Evolutionary conservation across 2,888 invertebrate genomes (phyloP).

Genomic region (Latrodectus elegans): DNA sequence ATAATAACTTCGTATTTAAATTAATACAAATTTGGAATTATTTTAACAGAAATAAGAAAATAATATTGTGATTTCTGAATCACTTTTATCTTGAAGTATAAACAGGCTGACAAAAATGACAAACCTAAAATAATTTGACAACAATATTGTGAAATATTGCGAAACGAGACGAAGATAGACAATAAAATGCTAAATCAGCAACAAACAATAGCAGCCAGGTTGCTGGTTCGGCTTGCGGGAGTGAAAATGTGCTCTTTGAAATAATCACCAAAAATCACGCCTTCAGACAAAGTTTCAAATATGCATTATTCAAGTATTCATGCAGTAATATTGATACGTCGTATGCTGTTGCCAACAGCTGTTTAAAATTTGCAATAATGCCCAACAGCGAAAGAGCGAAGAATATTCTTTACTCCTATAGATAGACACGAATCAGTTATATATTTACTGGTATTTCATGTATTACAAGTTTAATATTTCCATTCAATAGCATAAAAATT

Average conservation of each 20-base stretch:
- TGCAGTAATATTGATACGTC: background rate
- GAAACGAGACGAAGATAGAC: background rate
- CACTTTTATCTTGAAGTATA: too few species aligned
- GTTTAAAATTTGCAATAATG: background rate
- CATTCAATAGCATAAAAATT: background rate
- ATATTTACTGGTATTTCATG: background rate
- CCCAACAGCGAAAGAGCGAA: background rate
- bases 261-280: background rate
- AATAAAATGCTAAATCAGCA: constrained; percentile 49
- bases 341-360: background rate
- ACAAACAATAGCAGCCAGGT: background rate
- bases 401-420: background rate
- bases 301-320: background rate
- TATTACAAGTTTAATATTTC: background rate
- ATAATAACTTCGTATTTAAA: too few species aligned
- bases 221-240: too few species aligned
- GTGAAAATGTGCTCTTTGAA: too few species aligned
- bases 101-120: too few species aligned
- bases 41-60: too few species aligned
- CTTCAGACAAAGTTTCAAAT: background rate
- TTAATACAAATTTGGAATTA: too few species aligned
- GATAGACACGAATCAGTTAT: background rate
- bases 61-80: too few species aligned
- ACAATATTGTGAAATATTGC: too few species aligned
- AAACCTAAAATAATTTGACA: too few species aligned